Percentiles rank a stretch among this genome's conserved stretches.
Evolutionary conservation across 1,140 invertebrate species (phyloP).

Genomic region (Formica selysi): DNA sequence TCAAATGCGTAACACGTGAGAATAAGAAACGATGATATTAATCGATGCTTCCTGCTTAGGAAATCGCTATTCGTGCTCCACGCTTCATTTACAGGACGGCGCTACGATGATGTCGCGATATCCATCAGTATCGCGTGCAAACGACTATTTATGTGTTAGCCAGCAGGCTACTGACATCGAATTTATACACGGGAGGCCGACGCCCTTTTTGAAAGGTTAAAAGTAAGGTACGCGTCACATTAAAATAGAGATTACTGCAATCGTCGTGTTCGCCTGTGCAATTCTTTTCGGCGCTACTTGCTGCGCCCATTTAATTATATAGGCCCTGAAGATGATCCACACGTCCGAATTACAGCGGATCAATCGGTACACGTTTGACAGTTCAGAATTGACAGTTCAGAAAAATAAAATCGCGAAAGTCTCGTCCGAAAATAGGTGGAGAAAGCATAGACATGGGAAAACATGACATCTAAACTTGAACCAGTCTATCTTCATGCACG

Average conservation of each 20-base stretch:
- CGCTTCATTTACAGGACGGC: not conserved
- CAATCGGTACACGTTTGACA: not conserved
- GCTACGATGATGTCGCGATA: not conserved
- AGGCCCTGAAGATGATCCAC: not conserved
- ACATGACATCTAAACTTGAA: constrained; percentile 40
- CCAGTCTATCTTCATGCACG: constrained; percentile 1
- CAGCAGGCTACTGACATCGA: constrained; percentile 44
- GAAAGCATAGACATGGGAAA: too few relatives aligned
- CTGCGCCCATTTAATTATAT: constrained; percentile 39
- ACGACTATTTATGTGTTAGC: constrained; percentile 24
- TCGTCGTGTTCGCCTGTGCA: not conserved
- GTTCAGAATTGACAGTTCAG: not conserved
- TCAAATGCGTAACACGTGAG: constrained; percentile 1
- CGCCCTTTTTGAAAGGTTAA: constrained; percentile 30
- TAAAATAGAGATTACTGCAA: not conserved
- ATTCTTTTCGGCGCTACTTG: constrained; percentile 48
- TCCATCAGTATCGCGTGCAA: constrained; percentile 38
- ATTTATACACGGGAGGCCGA: constrained; percentile 31
- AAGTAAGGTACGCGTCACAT: not conserved
- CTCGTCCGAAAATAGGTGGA: not conserved
- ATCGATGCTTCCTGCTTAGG: not conserved
- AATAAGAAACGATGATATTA: not conserved
- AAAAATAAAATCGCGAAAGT: constrained; percentile 5
- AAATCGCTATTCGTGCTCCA: constrained; percentile 2
- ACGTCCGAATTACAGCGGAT: not conserved